These are phyloP conservation scores for Carposina sasakii DNA, from an alignment of 1,140 invertebrate genomes.

Conservation along the genomic window DNA sequence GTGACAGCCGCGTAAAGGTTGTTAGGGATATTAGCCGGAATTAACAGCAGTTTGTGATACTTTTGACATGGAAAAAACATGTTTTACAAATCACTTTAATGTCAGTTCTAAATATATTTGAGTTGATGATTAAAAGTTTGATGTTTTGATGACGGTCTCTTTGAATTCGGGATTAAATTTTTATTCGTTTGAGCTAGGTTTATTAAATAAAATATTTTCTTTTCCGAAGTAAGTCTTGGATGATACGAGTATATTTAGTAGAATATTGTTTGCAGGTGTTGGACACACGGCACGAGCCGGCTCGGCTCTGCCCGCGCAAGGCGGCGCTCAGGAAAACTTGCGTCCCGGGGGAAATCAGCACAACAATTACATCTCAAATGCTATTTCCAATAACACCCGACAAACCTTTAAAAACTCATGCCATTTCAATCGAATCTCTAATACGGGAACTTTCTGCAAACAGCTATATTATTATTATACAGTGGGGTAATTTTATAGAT, in stretches of 20 bases:
- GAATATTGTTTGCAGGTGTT: conserved; percentile 36
- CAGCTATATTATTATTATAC: neutral
- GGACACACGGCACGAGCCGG: conserved; percentile 18
- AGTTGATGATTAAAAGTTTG: too few relatives aligned
- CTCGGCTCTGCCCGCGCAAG: conserved; percentile 6
- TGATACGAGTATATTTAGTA: too few relatives aligned
- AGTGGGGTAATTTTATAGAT: neutral
- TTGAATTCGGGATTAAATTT: too few relatives aligned
- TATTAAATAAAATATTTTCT: too few relatives aligned
- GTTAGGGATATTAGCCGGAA: conserved; percentile 57
- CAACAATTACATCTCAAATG: conserved; percentile 63
- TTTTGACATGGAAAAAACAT: conserved; percentile 56
- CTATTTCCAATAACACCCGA: conserved; percentile 50
- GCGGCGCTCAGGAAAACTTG: too few relatives aligned
- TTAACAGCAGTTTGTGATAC: conserved; percentile 60
- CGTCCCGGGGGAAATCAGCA: conserved; percentile 59
- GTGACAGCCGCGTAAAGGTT: conserved; percentile 53
- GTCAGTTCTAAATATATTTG: too few relatives aligned
- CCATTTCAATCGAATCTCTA: too few relatives aligned
- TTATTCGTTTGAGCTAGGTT: too few relatives aligned
- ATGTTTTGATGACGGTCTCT: too few relatives aligned
- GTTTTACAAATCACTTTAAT: conserved; percentile 37
- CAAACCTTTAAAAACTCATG: conserved; percentile 37
- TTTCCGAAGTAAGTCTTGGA: too few relatives aligned
- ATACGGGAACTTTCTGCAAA: too few relatives aligned